Conservation (phyloP, 2,797 vertebrate genomes). For the Podargus strigoides region DNA sequence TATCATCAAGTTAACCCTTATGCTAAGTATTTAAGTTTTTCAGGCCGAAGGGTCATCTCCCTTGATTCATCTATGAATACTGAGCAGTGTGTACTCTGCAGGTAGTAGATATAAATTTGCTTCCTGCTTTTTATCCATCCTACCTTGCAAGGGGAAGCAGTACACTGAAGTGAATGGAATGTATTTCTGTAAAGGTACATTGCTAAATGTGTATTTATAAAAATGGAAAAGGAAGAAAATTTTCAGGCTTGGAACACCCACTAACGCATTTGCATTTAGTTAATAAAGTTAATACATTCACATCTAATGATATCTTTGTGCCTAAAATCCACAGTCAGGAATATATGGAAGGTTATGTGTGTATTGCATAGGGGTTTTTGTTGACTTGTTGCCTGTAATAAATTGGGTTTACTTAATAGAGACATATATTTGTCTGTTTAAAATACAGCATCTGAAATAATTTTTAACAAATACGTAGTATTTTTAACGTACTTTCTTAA, state of each 20-base stretch:
- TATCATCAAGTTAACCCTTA: constrained; percentile 44
- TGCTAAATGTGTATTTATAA: not conserved
- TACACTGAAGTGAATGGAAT: not conserved
- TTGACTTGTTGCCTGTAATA: not conserved
- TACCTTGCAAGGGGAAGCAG: not conserved
- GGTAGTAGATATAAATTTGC: not conserved
- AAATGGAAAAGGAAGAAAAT: not conserved
- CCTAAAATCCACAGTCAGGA: not conserved
- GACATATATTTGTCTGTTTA: not conserved
- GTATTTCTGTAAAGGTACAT: not conserved
- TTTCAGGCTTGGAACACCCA: not conserved
- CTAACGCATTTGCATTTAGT: not conserved
- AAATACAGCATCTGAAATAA: not conserved
- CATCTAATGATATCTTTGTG: not conserved
- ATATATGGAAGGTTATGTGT: not conserved
- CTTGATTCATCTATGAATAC: constrained; percentile 28
- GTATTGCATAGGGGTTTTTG: not conserved
- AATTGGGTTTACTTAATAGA: not conserved
- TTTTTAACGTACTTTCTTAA: not conserved
- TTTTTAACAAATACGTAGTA: not conserved
- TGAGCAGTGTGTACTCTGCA: not conserved
- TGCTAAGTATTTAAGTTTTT: constrained; percentile 56
- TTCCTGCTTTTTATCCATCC: not conserved
- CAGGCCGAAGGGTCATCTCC: constrained; percentile 7
- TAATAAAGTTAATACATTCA: not conserved